A percentile compares a stretch with the other conserved stretches of the same genome.
These are phyloP conservation scores for Tenebrio molitor DNA, from an alignment of 1,140 invertebrate genomes.

Conservation along the genomic window DNA sequence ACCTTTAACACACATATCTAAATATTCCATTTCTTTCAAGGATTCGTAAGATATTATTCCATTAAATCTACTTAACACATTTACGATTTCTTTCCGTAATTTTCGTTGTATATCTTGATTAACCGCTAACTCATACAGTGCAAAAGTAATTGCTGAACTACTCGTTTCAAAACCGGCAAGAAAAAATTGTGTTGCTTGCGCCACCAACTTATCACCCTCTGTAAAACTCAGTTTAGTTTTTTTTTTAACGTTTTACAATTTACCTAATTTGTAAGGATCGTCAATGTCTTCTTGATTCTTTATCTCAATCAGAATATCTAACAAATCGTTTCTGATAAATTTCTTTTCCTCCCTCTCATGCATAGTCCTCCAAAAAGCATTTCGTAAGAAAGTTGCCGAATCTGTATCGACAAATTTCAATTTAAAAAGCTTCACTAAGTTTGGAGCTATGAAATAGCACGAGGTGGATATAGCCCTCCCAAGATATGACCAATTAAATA, in stretches of 20 bases:
- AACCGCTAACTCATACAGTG: constrained; percentile 48
- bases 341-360: constrained; percentile 59
- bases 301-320: constrained; percentile 69
- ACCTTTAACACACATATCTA: constrained; percentile 40
- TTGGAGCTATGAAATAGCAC: constrained; percentile 55
- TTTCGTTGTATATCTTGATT: constrained; percentile 32
- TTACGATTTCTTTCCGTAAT: constrained; percentile 14
- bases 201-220: constrained; percentile 55
- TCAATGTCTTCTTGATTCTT: constrained; percentile 42
- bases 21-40: constrained; percentile 45
- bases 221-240: constrained; percentile 64
- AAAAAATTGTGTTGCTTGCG: constrained; percentile 65
- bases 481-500: constrained; percentile 39
- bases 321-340: constrained; percentile 68
- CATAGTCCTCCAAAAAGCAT: constrained; percentile 57
- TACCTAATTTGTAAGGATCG: constrained; percentile 46
- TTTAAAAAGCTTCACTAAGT: constrained; percentile 52
- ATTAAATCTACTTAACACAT: neutral
- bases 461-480: constrained; percentile 35
- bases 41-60: constrained; percentile 24
- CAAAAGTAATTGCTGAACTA: constrained; percentile 66
- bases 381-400: constrained; percentile 55
- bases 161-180: constrained; percentile 72
- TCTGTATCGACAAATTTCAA: constrained; percentile 52
- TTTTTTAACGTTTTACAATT: constrained; percentile 47